Evolutionary conservation across 2,113 vertebrate species (phyloP).

Genomic region (Actenoides lindsayi): DNA sequence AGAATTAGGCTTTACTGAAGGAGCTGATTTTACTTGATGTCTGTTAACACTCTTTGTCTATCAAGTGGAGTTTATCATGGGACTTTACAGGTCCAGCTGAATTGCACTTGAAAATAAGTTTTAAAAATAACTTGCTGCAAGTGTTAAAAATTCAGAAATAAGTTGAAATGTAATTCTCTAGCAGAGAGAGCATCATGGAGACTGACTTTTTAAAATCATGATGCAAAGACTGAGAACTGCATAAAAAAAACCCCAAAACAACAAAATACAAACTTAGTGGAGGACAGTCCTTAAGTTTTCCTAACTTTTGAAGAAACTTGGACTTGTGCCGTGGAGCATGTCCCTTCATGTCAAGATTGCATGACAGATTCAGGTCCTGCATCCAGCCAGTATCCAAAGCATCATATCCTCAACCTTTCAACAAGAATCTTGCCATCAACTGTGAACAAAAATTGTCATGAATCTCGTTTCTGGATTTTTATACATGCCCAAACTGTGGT

Average conservation of each 20-base stretch:
- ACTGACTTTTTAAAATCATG: neutral
- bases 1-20: neutral
- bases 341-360: neutral
- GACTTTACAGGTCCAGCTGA: neutral
- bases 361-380: neutral
- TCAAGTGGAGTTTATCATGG: neutral
- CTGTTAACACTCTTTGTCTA: neutral
- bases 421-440: neutral
- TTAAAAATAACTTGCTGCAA: neutral
- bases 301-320: neutral
- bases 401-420: neutral
- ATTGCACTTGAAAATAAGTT: neutral
- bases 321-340: neutral
- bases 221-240: neutral
- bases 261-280: neutral
- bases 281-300: neutral
- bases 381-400: neutral
- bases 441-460: neutral
- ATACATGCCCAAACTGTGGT: rapidly evolving
- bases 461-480: neutral
- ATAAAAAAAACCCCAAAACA: no score
- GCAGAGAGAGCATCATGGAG: neutral
- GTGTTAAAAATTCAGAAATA: neutral
- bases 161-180: neutral
- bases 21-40: neutral